A percentile compares a stretch with the other conserved stretches of the same genome.
These are phyloP conservation scores for Rhizoglyphus robini DNA, from an alignment of 1,140 invertebrate genomes.

Conservation along the genomic window DNA sequence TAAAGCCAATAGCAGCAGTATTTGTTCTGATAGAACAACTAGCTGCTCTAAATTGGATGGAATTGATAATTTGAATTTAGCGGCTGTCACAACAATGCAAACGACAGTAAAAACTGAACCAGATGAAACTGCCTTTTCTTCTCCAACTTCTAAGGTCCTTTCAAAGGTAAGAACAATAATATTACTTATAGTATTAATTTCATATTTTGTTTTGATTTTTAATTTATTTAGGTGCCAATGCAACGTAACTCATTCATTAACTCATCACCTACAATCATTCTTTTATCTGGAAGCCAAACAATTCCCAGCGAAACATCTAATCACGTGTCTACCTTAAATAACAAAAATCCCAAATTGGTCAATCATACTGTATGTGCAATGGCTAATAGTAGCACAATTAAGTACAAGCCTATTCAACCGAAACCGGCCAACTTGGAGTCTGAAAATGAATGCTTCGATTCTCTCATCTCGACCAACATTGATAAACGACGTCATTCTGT, in stretches of 20 bases:
- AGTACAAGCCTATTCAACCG: slow-evolving; percentile 41
- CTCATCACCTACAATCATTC: neutral
- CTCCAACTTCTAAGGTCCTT: neutral
- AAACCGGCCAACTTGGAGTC: slow-evolving; percentile 30
- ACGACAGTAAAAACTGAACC: neutral
- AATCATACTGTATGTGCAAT: neutral
- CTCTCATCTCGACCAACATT: neutral
- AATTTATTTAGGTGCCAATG: neutral
- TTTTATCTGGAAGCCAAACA: neutral
- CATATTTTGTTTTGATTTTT: neutral
- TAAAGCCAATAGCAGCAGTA: too few relatives aligned
- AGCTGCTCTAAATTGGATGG: neutral
- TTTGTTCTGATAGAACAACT: too few relatives aligned
- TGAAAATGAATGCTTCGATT: neutral
- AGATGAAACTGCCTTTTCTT: neutral
- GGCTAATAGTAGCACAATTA: slow-evolving; percentile 22
- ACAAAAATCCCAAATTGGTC: neutral
- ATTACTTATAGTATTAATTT: neutral
- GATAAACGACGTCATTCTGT: slow-evolving; percentile 15
- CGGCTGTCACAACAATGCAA: too few relatives aligned
- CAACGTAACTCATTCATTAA: neutral
- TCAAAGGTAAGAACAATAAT: neutral
- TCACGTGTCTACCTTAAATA: too few relatives aligned
- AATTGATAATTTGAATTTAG: neutral
- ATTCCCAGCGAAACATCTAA: neutral